Evolutionary conservation across 2,888 invertebrate species (phyloP).

Genomic region (Digitonthophagus gazella): DNA sequence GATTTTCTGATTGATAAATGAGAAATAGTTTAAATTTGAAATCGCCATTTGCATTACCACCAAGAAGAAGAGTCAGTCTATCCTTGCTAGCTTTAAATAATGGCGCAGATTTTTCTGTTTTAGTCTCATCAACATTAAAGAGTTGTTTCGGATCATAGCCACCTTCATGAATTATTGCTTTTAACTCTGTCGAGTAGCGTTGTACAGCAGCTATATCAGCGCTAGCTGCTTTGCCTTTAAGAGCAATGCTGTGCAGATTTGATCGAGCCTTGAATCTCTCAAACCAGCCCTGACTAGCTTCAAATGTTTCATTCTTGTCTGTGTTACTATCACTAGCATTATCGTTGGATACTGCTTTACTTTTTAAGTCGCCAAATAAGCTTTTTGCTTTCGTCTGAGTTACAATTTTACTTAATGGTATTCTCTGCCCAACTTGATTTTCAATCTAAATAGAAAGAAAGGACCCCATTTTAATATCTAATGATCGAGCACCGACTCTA

Average conservation of each 20-base stretch:
- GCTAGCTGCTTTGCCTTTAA: neutral
- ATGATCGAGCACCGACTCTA: too few relatives aligned
- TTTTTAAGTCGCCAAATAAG: constrained; percentile 10
- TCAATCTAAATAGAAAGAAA: constrained; percentile 13
- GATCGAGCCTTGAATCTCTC: constrained; percentile 17
- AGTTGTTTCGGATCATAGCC: constrained; percentile 6
- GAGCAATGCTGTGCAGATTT: constrained; percentile 14
- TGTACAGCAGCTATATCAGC: neutral
- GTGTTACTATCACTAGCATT: neutral
- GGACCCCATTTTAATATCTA: constrained; percentile 11
- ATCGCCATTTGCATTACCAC: too few relatives aligned
- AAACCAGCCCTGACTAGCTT: constrained; percentile 15
- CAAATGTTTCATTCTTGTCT: too few relatives aligned
- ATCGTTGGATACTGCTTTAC: neutral
- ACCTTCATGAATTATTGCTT: neutral
- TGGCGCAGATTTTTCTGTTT: too few relatives aligned
- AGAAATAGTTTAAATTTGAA: too few relatives aligned
- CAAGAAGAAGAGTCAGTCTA: too few relatives aligned
- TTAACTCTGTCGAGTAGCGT: neutral
- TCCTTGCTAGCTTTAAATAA: too few relatives aligned
- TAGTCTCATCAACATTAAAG: constrained; percentile 12
- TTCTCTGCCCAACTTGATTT: constrained; percentile 5
- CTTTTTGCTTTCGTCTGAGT: constrained; percentile 7
- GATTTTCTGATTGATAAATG: too few relatives aligned
- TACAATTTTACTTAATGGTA: too few relatives aligned